Evolutionary conservation across 2,888 invertebrate species (phyloP).

Genomic region (Cephus nigrinus): DNA sequence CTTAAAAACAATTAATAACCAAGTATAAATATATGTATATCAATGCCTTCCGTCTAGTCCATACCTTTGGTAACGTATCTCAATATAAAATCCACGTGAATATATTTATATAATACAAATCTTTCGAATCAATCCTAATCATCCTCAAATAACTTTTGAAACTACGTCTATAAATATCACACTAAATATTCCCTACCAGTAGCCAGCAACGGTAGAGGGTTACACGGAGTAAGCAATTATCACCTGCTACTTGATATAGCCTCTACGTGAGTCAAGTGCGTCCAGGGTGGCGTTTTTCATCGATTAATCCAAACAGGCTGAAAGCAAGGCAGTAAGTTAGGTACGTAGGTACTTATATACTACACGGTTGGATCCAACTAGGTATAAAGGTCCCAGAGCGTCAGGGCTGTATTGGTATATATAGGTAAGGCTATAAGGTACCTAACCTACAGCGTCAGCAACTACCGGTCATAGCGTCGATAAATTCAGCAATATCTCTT

Average conservation of each 20-base stretch:
- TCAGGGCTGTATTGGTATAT: neutral
- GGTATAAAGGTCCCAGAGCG: neutral
- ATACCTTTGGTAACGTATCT: neutral
- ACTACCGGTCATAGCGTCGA: neutral
- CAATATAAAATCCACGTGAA: neutral
- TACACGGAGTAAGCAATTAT: neutral
- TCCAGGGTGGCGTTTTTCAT: neutral
- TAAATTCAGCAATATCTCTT: neutral
- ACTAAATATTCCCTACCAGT: neutral
- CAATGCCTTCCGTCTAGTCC: neutral
- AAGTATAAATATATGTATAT: neutral
- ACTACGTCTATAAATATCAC: neutral
- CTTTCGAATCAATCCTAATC: neutral
- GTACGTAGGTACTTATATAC: neutral
- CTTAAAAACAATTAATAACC: neutral
- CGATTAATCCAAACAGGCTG: neutral
- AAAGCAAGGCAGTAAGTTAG: neutral
- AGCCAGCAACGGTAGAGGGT: neutral
- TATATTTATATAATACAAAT: neutral
- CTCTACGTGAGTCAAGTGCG: neutral
- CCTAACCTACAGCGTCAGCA: neutral
- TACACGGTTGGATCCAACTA: neutral
- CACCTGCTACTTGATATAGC: neutral
- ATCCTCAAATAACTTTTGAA: neutral
- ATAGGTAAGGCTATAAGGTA: neutral